Evolutionary conservation across 2,888 invertebrate species (phyloP), one percentile per base, ranked within the genome.

Genomic region (Aricia artaxerxes): DNA sequence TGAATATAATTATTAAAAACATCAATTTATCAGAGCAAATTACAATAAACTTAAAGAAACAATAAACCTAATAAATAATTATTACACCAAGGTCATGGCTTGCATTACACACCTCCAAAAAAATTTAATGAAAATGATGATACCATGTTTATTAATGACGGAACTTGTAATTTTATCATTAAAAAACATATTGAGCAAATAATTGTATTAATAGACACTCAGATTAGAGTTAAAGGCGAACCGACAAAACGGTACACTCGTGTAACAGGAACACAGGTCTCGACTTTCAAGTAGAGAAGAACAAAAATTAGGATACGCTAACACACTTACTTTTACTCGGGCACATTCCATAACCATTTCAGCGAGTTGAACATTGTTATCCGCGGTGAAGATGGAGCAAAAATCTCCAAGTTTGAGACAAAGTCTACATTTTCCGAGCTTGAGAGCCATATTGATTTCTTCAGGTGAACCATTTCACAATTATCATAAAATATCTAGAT

Each of bases 261-360:
- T 76, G 78, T 80, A 73, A 81, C 80, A 80, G 69, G 80, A 81
- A 73, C 78, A n/a, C 64, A 38, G 69, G 81, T 82, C 80, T 82
- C 79, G 60, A 78, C 77, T 83, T 82, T 80, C 80, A 35, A 81
- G 31, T 69, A 78, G 73, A 77, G 78, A 49, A 72, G 78, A 69
- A 5, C 73, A 79, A 79, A 73, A 24, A 69, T 77, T 78, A 57
- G 35, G 49, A 61, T 49, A 64, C 44, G 7, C 73, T 81, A 88
- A 88, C 87, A 94, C 94, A 82, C 89, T 88, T 87, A 94, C 94
- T 87, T 94, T 94, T 81, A 95, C 89, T 81, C 89, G 88, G 78
- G 95, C 87, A 83, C 95, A 95, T 83, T 94, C 94, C 95, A 94
- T 95, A 80, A 92, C 95, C 95, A 95, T 95, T 82, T 94, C 94